Percentiles rank a stretch among this genome's conserved stretches.
These are phyloP conservation scores for Odontothrips loti DNA, from an alignment of 2,888 invertebrate species.

Conservation along the genomic window DNA sequence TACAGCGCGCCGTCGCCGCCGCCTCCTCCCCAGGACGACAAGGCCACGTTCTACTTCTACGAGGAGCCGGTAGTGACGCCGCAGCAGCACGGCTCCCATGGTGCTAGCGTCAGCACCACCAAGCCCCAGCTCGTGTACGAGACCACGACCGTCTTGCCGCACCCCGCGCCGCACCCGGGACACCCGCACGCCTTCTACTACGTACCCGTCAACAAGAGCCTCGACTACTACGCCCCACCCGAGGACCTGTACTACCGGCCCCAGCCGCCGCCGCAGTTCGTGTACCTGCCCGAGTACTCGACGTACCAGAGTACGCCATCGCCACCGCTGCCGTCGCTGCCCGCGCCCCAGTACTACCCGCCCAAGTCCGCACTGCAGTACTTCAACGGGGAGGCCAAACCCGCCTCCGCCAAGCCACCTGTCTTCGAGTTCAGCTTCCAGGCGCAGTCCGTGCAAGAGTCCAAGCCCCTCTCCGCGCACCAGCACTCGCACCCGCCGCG, in stretches of 20 bases:
- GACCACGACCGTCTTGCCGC: slow-evolving; percentile 41
- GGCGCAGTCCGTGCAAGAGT: slow-evolving; percentile 43
- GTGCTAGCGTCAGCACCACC: slow-evolving; percentile 37
- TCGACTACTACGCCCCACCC: slow-evolving; percentile 33
- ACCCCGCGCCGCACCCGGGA: slow-evolving; percentile 35
- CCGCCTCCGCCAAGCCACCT: slow-evolving; percentile 44
- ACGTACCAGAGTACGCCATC: slow-evolving; percentile 33
- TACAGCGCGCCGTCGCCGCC: not conserved
- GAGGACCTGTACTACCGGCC: slow-evolving; percentile 24
- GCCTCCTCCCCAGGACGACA: slow-evolving; percentile 33
- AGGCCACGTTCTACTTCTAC: slow-evolving; percentile 63
- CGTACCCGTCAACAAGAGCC: slow-evolving; percentile 35
- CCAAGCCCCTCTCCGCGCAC: slow-evolving; percentile 32
- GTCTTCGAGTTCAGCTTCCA: slow-evolving; percentile 72
- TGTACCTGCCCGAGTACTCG: slow-evolving; percentile 29
- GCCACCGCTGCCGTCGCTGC: slow-evolving; percentile 22
- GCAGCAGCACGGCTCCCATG: slow-evolving; percentile 34
- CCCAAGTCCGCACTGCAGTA: slow-evolving; percentile 37
- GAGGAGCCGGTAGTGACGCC: slow-evolving; percentile 51
- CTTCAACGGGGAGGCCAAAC: slow-evolving; percentile 39
- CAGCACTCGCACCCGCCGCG: slow-evolving; percentile 37
- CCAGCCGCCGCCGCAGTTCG: slow-evolving; percentile 5
- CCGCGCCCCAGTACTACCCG: slow-evolving; percentile 34
- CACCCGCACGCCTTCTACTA: slow-evolving; percentile 36
- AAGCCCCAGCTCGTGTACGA: slow-evolving; percentile 37